These are phyloP conservation scores for Sebastolobus altivelis DNA, from an alignment of 2,797 vertebrate species.

Conservation along the genomic window DNA sequence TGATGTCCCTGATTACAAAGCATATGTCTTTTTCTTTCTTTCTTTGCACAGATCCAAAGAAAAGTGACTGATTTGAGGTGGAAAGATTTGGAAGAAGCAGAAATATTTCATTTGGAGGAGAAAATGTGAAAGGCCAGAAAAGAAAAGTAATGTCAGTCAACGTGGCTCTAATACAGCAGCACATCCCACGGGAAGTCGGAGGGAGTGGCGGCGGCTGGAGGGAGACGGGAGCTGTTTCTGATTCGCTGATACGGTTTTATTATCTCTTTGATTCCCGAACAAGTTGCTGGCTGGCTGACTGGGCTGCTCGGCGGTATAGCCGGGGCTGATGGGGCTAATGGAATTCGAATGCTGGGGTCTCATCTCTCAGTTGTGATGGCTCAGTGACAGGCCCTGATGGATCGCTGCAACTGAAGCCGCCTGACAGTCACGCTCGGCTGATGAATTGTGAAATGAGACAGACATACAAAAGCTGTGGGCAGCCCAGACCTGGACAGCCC, in stretches of 20 bases:
- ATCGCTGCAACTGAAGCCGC: constrained; percentile 78
- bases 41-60: background rate
- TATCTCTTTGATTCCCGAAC: constrained; percentile 80
- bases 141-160: constrained; percentile 75
- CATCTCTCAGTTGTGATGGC: constrained; percentile 86
- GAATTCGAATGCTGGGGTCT: constrained; percentile 79
- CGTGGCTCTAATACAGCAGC: constrained; percentile 68
- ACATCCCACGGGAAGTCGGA: constrained; percentile 53
- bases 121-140: constrained; percentile 66
- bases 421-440: constrained; percentile 81
- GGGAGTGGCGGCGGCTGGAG: constrained; percentile 29
- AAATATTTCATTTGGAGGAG: constrained; percentile 70
- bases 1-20: constrained; percentile 19
- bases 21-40: background rate
- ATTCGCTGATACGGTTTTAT: constrained; percentile 84
- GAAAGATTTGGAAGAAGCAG: constrained; percentile 18
- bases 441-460: constrained; percentile 89
- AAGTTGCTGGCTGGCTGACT: constrained; percentile 75
- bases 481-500: constrained; percentile 53
- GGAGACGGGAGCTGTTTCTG: constrained; percentile 66
- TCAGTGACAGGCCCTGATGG: constrained; percentile 85
- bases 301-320: constrained; percentile 47
- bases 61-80: background rate
- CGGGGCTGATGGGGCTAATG: constrained; percentile 79
- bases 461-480: constrained; percentile 83